Base-by-base conservation (phyloP, 2,888 invertebrate genomes). In the Xestia xanthographa region DNA sequence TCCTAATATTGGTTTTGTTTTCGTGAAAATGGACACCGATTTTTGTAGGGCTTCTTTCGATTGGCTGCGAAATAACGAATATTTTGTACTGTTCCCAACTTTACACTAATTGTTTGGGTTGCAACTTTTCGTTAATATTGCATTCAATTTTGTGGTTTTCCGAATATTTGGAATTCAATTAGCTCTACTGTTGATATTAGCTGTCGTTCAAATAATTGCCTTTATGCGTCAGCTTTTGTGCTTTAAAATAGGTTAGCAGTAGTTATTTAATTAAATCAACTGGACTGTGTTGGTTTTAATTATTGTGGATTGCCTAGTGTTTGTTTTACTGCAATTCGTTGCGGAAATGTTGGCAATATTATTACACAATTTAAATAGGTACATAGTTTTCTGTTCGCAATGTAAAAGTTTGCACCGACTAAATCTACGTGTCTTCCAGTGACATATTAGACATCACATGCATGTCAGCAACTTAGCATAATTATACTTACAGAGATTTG, bases 21-120 rank as follows among this genome's bases (percentile, higher is more conserved):
- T 70, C 53, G 72, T 75, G 67, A 73, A 83, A 83, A 79, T 77
- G 41, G 68, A 76, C 70, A 77, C 69, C 70, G 62, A 41, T 69
- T 66, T 72, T 86, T 87, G 65, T 82, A 72, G 71, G 22, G 86
- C 79, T 82, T 87, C 82, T 79, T 70, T 78, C 63, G 79, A 78
- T 86, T 79, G 43, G 63, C 62, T 65, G 22, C 72, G 71, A 71
- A 77, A 70, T 70, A 58, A 76, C 48, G 34, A 73, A 60, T 75
- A 41, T 34, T 34, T 34, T 53, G n/a, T 66, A 53, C 53, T 77
- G 41, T 76, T 65, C 0, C 6, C 62, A 62, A 38, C 5, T 38
- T 41, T 34, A 34, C 63, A 76, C 20, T 82, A 66, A 84, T 80
- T 80, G 69, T 65, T 69, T 71, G 26, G 12, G 11, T 79, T 63